A percentile compares a stretch with the other conserved stretches of the same genome.
Conservation (phyloP, 2,113 vertebrate genomes). For the Mus spicilegus region DNA sequence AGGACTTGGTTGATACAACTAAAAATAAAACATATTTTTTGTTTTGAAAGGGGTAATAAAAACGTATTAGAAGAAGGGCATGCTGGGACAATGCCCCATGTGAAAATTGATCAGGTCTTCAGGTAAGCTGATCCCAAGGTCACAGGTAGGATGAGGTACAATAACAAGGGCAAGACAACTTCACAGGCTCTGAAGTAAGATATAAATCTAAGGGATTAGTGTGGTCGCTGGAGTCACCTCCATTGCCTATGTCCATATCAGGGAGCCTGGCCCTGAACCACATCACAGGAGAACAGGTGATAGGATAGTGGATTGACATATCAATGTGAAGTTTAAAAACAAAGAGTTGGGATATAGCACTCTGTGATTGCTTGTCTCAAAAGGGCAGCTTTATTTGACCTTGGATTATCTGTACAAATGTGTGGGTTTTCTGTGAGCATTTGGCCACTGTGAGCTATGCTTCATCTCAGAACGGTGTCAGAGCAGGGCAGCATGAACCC, state of each 20-base stretch:
- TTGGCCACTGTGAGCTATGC: neutral
- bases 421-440: slow-evolving; percentile 16
- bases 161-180: neutral
- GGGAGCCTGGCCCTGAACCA: neutral
- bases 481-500: neutral
- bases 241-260: fast-evolving
- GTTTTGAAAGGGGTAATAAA: fast-evolving
- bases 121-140: neutral
- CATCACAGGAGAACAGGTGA: neutral
- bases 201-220: neutral
- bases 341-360: neutral
- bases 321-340: slow-evolving; percentile 25
- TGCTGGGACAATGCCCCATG: neutral
- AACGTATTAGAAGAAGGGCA: neutral
- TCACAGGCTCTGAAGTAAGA: neutral
- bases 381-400: slow-evolving; percentile 64
- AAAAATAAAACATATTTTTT: slow-evolving; percentile 32
- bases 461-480: neutral
- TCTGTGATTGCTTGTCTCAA: slow-evolving; percentile 24
- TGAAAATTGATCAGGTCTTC: neutral
- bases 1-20: neutral
- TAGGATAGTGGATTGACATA: neutral
- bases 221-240: neutral
- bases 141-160: neutral
- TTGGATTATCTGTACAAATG: slow-evolving; percentile 23